Base-by-base conservation (phyloP, 23 tunicate genomes). In the Trididemnum clinides region DNA sequence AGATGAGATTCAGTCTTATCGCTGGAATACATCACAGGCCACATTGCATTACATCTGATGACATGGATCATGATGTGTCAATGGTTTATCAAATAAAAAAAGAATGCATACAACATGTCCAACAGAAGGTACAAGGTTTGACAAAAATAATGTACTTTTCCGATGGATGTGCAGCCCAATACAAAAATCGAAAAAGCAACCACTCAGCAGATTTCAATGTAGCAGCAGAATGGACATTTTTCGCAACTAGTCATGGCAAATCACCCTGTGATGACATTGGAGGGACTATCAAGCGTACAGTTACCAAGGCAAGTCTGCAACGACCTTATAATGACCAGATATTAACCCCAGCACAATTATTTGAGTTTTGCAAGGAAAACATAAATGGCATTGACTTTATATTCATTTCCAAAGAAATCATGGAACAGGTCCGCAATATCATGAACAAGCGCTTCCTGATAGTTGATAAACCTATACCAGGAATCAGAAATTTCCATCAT, bases 161-260 rank as follows among this genome's bases (percentile, higher is more conserved):
- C 4, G 87, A 83, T 83, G 87, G 87, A 6, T 83, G 87, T 33
- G 87, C 87, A 27, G 87, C 87, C 63, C 87, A 83, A 75, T 83
- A 83, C 36, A 83, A 83, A 83, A 83, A 83, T 64, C 54, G 81
- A 29, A 83, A 83, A 64, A 59, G 87, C 81, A n/a, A 83, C 19
- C 87, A 83, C 64, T 1, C 71, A 71, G 44, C 62, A 70, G 87
- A 83, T 71, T 83, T 83, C 30, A 38, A 70, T 39, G 64, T 83
- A 10, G 28, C 51, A 63, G 87, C 87, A 6, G 81, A 44, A 49
- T 83, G 83, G 65, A 23, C 44, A 2, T 83, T 83, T 83, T 73
- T 73, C 38, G 57, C 80, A 10, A 73, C 80, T 29, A 73, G 80
- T 28, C 80, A 73, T 73, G 80, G 80, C 57, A 73, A 73, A 39